Percentiles rank a stretch among this genome's conserved stretches.
These are phyloP conservation scores for Apamea epomidion DNA, from an alignment of 2,888 invertebrate genomes.

Conservation along the genomic window DNA sequence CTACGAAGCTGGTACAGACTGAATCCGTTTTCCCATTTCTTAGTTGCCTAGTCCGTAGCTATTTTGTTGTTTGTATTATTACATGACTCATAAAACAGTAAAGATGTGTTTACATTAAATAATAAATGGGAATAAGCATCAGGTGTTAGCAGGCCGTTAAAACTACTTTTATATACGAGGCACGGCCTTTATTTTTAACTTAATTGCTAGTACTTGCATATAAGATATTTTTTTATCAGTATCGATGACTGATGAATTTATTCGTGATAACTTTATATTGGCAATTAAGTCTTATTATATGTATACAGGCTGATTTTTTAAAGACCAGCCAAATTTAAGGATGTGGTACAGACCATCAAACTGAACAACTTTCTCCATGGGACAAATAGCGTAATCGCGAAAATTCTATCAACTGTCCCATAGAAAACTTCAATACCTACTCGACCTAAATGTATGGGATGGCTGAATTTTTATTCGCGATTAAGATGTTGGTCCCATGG, in stretches of 20 bases:
- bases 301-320: too few species aligned
- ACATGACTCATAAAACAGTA: background rate
- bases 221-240: background rate
- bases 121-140: background rate
- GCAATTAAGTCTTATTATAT: background rate
- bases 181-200: background rate
- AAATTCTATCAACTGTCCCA: too few species aligned
- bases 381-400: too few species aligned
- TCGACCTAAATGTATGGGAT: too few species aligned
- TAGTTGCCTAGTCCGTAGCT: background rate
- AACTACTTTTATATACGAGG: background rate
- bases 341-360: too few species aligned
- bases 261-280: background rate
- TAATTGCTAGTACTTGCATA: background rate
- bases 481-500: too few species aligned
- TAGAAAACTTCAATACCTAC: too few species aligned
- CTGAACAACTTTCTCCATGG: too few species aligned
- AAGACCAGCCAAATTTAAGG: too few species aligned
- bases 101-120: background rate
- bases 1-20: background rate
- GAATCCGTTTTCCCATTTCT: background rate
- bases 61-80: background rate
- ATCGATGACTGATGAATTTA: background rate
- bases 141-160: background rate
- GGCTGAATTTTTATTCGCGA: too few species aligned